phyloP scores from a whole-genome alignment of 2,113 vertebrate species.

The Thermophis baileyi region DNA sequence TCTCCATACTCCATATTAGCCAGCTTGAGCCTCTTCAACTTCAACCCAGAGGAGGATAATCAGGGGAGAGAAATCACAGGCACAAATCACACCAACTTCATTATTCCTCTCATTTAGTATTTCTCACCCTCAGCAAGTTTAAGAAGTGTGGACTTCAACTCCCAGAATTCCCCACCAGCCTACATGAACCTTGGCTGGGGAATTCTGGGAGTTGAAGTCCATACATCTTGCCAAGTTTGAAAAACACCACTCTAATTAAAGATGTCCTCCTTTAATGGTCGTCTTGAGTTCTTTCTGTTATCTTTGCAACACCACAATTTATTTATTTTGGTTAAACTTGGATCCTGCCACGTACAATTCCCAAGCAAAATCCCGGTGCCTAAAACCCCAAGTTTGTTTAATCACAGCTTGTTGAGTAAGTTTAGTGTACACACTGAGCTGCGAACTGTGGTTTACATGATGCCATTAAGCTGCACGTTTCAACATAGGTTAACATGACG shows the following conservation, averaged over 20 bases:
- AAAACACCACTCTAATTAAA: background rate
- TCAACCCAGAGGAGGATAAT: background rate
- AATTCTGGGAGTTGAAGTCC: background rate
- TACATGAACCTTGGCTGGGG: background rate
- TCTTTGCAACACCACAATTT: background rate
- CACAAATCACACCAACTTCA: background rate
- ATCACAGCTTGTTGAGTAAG: background rate
- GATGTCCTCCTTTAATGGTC: background rate
- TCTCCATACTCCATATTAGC: background rate
- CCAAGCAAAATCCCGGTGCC: background rate
- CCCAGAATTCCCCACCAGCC: background rate
- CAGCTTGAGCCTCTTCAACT: background rate
- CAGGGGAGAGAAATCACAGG: too few relatives aligned
- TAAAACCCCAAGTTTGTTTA: background rate
- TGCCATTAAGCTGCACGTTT: background rate
- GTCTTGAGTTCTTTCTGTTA: background rate
- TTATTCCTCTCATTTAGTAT: background rate
- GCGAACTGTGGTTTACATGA: background rate
- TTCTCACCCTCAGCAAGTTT: background rate
- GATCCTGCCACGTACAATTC: background rate
- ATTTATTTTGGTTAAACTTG: background rate
- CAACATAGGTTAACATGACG: background rate
- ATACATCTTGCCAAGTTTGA: background rate
- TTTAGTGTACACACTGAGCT: background rate
- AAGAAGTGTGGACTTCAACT: background rate